A percentile compares a stretch with the other conserved stretches of the same genome.
These are phyloP conservation scores for Metalampra italica DNA, from an alignment of 2,888 invertebrate species.

Conservation along the genomic window DNA sequence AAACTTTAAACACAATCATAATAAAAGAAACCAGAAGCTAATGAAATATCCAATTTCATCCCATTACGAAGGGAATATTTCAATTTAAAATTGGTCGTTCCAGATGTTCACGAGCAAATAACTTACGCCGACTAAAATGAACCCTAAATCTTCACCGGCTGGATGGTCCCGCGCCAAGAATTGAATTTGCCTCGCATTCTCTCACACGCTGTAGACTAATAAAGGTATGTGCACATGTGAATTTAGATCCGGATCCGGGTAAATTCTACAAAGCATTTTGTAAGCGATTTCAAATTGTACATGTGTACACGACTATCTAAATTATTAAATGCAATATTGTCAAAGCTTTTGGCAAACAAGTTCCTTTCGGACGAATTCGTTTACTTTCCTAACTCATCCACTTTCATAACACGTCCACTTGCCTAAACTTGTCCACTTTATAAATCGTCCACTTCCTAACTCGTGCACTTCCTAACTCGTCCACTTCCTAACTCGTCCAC, in stretches of 20 bases:
- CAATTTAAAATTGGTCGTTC: slow-evolving; percentile 58
- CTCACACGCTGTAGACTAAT: slow-evolving; percentile 18
- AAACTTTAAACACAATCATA: slow-evolving; percentile 4
- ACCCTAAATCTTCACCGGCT: slow-evolving; percentile 64
- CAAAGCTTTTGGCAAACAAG: too few relatives aligned
- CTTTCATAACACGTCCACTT: too few relatives aligned
- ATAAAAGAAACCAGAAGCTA: slow-evolving; percentile 15
- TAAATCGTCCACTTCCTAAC: too few relatives aligned
- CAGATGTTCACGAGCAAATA: slow-evolving; percentile 72
- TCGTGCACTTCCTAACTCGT: too few relatives aligned
- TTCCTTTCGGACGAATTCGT: too few relatives aligned
- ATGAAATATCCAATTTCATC: slow-evolving; percentile 51
- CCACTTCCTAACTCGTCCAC: too few relatives aligned
- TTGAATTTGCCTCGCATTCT: slow-evolving; percentile 60
- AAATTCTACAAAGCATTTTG: not conserved
- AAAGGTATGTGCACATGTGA: slow-evolving; percentile 1
- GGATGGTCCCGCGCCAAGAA: slow-evolving; percentile 64
- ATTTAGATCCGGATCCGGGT: not conserved
- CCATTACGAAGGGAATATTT: slow-evolving; percentile 52
- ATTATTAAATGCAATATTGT: too few relatives aligned
- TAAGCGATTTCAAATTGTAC: too few relatives aligned
- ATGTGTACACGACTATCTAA: too few relatives aligned
- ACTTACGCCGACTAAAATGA: slow-evolving; percentile 66
- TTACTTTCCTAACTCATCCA: too few relatives aligned
- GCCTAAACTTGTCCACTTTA: too few relatives aligned